Percentiles rank a stretch among this genome's conserved stretches.
These are phyloP conservation scores for Conus betulinus DNA, from an alignment of 1,140 invertebrate genomes.

Conservation along the genomic window DNA sequence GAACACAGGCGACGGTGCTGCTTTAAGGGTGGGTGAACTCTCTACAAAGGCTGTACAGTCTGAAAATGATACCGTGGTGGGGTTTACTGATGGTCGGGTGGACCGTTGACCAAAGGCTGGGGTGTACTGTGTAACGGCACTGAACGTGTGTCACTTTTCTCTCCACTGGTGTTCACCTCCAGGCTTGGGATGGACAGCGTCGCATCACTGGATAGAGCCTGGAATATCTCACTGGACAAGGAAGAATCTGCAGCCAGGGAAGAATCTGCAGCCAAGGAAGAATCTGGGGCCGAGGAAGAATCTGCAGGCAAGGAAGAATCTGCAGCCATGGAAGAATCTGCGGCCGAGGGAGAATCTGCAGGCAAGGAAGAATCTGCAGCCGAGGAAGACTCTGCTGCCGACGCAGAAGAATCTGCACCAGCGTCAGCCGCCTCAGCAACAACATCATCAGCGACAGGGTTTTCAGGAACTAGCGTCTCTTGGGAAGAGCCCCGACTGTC, in stretches of 20 bases:
- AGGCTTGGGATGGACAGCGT: neutral
- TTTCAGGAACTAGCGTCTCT: neutral
- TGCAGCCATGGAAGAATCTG: too few species aligned
- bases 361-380: too few species aligned
- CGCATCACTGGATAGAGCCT: neutral
- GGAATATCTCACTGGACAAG: neutral
- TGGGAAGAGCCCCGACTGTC: neutral
- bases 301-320: neutral
- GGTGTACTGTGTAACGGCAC: neutral
- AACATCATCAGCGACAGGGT: neutral
- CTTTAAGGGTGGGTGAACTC: neutral
- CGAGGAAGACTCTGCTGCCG: neutral
- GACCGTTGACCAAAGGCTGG: neutral
- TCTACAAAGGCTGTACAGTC: neutral
- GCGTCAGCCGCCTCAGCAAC: too few species aligned
- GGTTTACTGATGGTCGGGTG: neutral
- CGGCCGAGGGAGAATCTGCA: too few species aligned
- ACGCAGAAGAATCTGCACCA: neutral
- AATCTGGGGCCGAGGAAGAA: neutral
- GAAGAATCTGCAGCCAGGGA: neutral
- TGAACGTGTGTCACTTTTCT: neutral
- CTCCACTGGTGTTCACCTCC: neutral
- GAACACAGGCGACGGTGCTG: neutral
- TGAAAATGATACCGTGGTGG: neutral
- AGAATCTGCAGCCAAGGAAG: neutral